Evolutionary conservation across 2,888 invertebrate species (phyloP).

Genomic region (Prenolepis imparis): DNA sequence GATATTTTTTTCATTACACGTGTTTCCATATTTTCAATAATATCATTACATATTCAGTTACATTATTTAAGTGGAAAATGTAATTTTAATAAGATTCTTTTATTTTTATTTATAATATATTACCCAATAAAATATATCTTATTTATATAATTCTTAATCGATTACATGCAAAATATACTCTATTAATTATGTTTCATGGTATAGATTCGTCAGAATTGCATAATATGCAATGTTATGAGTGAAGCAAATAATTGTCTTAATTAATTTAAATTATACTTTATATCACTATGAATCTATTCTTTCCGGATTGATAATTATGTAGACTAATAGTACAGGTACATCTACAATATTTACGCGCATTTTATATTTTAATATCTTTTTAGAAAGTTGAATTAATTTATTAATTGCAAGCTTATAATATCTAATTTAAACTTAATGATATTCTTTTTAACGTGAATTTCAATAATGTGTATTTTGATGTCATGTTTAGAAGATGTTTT

Average conservation of each 20-base stretch:
- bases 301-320: background rate
- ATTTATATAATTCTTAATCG: background rate
- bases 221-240: no score
- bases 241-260: no score
- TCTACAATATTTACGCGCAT: background rate
- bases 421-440: background rate
- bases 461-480: background rate
- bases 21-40: background rate
- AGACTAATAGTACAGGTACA: background rate
- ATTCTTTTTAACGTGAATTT: background rate
- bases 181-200: background rate
- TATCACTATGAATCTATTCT: no score
- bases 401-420: background rate
- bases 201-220: background rate
- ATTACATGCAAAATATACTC: no score
- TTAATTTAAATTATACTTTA: no score
- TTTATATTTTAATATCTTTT: background rate
- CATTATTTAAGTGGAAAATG: background rate
- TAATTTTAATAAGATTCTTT: background rate
- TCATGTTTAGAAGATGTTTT: background rate
- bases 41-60: background rate
- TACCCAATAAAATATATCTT: background rate
- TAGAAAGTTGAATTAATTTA: background rate
- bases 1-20: background rate
- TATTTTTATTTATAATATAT: background rate